Percentiles rank a stretch among this genome's conserved stretches.
Conservation (phyloP, 2,113 vertebrate species). For the Paradoxurus hermaphroditus region DNA sequence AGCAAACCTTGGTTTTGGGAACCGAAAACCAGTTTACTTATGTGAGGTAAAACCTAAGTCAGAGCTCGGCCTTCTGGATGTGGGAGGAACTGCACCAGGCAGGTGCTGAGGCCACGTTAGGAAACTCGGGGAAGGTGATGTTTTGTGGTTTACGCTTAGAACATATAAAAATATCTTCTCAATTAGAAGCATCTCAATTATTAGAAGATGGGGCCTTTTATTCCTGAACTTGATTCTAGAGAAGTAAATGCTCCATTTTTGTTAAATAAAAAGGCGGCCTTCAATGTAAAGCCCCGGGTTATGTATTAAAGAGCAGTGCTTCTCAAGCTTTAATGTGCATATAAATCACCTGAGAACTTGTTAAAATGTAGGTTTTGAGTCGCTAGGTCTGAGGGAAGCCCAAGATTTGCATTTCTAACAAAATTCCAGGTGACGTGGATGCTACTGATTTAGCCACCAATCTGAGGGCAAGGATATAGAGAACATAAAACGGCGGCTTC, state of each 20-base stretch:
- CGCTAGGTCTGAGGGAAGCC: background rate
- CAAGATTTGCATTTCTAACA: background rate
- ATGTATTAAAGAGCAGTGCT: background rate
- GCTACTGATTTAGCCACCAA: background rate
- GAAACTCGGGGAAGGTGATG: background rate
- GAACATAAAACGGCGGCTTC: background rate
- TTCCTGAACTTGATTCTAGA: background rate
- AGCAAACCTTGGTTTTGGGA: background rate
- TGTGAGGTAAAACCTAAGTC: background rate
- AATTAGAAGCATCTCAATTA: background rate
- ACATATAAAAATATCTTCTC: background rate
- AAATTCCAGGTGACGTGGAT: background rate
- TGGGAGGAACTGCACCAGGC: background rate
- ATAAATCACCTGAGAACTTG: background rate
- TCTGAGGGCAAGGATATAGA: background rate
- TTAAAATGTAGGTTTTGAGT: background rate
- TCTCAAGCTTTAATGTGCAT: background rate
- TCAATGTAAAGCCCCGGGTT: background rate
- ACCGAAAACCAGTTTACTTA: background rate
- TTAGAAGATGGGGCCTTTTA: background rate
- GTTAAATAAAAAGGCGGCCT: background rate
- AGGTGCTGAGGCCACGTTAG: background rate
- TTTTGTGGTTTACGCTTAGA: background rate
- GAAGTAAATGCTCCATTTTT: background rate
- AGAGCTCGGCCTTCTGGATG: background rate